Base-by-base conservation (phyloP, 35 echinoderm and acorn worm genomes). In the Strongylocentrotus purpuratus region DNA sequence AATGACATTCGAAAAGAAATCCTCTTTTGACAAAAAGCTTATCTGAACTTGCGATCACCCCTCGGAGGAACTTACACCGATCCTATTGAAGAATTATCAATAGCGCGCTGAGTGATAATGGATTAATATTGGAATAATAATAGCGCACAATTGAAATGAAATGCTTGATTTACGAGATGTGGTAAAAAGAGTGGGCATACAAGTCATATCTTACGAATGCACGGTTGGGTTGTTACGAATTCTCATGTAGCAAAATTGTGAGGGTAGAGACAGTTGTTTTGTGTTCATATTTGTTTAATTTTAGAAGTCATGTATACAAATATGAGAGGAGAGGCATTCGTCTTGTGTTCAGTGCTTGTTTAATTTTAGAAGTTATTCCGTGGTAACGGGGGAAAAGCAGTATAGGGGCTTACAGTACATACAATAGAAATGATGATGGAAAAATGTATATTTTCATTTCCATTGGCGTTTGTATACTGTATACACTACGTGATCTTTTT, bases 251-350 rank as follows among this genome's bases (percentile, higher is more conserved):
- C 61, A 28, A 78, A 78, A 78, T 78, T 78, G 65, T 4, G 65
- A 78, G 22, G 65, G 65, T 78, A 78, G 22, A 28, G 22, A 78
- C 28, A 0, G 20, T 78, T 2, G 3, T 78, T 78, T n/a, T 78
- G 65, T 78, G 65, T 78, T n/a, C 65, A 78, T n/a, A 78, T 28
- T 28, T 78, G 65, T 78, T 78, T 78, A n/a, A 78, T n/a, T 78
- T 78, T 28, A n/a, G 0, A 78, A 78, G 65, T 78, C 65, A 78
- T 78, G 65, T 78, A 31, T 22, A 22, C n/a, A 78, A 78, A n/a
- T 78, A 18, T 6, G 65, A 78, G 7, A 28, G 65, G 20, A 78
- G 65, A 28, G 50, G 15, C 65, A n/a, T 78, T 78, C 65, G 20
- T 78, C 20, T n/a, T 78, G 28, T 78, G 22, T 78, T 78, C 28